Evolutionary conservation across 2,113 vertebrate species (phyloP).

Genomic region (Nibea albiflora): DNA sequence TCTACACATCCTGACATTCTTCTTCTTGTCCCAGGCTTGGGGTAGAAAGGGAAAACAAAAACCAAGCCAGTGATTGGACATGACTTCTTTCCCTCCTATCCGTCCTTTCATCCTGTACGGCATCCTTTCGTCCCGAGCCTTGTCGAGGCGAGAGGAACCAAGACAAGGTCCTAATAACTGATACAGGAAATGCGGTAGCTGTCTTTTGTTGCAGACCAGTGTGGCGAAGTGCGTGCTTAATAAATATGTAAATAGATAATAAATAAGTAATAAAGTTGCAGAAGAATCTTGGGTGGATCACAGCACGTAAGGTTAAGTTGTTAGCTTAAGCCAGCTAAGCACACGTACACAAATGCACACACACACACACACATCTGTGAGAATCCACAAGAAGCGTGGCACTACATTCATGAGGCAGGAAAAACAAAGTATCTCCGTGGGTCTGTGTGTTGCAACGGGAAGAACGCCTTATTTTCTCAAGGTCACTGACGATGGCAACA

Average conservation of each 20-base stretch:
- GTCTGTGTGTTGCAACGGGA: slow-evolving; percentile 45
- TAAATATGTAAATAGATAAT: slow-evolving; percentile 38
- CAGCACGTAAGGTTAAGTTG: slow-evolving; percentile 17
- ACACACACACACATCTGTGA: slow-evolving; percentile 27
- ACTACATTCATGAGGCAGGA: slow-evolving; percentile 54
- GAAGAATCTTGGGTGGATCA: slow-evolving; percentile 4
- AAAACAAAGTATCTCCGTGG: slow-evolving; percentile 71
- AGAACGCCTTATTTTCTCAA: slow-evolving; percentile 73
- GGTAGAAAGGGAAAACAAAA: slow-evolving; percentile 49
- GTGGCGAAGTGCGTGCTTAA: neutral
- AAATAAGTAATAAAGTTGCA: slow-evolving; percentile 35
- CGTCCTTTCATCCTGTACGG: slow-evolving; percentile 16
- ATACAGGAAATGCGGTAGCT: slow-evolving; percentile 28
- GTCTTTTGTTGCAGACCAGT: neutral
- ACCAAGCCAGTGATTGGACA: slow-evolving; percentile 58
- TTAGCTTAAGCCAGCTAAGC: slow-evolving; percentile 5
- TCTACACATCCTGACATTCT: slow-evolving; percentile 51
- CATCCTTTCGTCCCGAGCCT: slow-evolving; percentile 30
- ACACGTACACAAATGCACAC: neutral
- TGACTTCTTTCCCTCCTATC: slow-evolving; percentile 59
- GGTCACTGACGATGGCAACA: slow-evolving; percentile 71
- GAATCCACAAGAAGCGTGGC: slow-evolving; percentile 41
- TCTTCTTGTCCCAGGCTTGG: slow-evolving; percentile 38
- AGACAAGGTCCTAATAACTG: slow-evolving; percentile 41
- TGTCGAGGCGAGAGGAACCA: slow-evolving; percentile 42